A percentile compares a stretch with the other conserved stretches of the same genome.
Evolutionary conservation across 1,140 invertebrate genomes (phyloP).

Genomic region (Habropoda laboriosa): DNA sequence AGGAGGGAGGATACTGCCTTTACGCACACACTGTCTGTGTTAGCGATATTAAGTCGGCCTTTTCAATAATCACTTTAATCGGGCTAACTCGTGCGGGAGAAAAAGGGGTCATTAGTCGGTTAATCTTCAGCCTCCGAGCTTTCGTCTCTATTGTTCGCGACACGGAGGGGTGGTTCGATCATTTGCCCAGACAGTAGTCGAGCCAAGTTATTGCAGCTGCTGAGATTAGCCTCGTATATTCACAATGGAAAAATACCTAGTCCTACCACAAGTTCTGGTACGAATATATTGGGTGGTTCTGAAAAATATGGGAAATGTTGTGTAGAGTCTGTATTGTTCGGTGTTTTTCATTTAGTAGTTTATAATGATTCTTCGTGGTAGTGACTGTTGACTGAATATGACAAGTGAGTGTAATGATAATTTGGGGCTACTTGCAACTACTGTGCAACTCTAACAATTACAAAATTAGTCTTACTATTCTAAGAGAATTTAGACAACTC

Average conservation of each 20-base stretch:
- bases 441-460: too few species aligned
- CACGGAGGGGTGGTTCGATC: background rate
- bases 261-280: too few species aligned
- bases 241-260: background rate
- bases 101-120: constrained; percentile 5
- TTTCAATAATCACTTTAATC: constrained; percentile 35
- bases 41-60: background rate
- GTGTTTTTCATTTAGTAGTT: too few species aligned
- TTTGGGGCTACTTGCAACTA: too few species aligned
- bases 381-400: too few species aligned
- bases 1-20: background rate
- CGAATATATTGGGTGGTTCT: too few species aligned
- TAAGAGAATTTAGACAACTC: too few species aligned
- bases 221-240: background rate
- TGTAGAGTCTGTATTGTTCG: too few species aligned
- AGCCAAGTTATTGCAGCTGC: background rate
- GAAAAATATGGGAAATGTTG: too few species aligned
- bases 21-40: background rate
- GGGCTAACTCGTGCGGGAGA: constrained; percentile 2
- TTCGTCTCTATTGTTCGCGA: constrained; percentile 5
- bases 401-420: too few species aligned
- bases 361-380: too few species aligned
- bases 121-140: background rate
- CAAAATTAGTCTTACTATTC: too few species aligned
- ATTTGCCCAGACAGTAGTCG: background rate